phyloP scores from a whole-genome alignment of 37 sponge, comb jelly and placozoan species.

The Dysidea cf. avara region DNA sequence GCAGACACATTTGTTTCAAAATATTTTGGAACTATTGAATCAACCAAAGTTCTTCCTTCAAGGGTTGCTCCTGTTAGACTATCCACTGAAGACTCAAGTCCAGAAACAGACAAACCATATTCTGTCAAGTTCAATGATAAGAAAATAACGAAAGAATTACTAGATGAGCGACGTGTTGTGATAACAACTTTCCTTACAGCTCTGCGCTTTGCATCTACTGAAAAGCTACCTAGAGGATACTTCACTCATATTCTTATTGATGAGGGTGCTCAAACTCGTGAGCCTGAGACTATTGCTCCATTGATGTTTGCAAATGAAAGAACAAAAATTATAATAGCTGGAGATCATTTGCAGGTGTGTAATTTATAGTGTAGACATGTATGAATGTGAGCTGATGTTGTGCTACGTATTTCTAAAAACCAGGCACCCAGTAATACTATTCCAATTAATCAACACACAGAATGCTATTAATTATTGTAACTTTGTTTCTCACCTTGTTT shows the following conservation, averaged over 20 bases:
- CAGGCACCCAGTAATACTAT: too few species aligned
- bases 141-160: too few species aligned
- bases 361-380: not conserved
- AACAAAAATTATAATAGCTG: slow-evolving; percentile 62
- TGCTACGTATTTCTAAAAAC: not conserved
- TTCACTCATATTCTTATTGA: slow-evolving; percentile 72
- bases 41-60: not conserved
- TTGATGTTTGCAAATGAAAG: slow-evolving; percentile 25
- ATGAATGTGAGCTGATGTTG: not conserved
- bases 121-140: not conserved
- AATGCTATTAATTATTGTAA: too few species aligned
- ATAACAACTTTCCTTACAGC: slow-evolving; percentile 50
- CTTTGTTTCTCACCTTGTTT: too few species aligned
- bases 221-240: slow-evolving; percentile 14
- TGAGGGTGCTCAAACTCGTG: slow-evolving; percentile 62
- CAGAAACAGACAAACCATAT: slow-evolving; percentile 9
- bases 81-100: not conserved
- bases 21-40: slow-evolving; percentile 40
- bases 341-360: slow-evolving; percentile 60
- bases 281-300: slow-evolving; percentile 57
- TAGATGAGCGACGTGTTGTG: slow-evolving; percentile 5
- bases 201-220: too few species aligned
- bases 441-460: too few species aligned
- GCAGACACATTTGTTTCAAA: slow-evolving; percentile 42
- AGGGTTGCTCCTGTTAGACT: not conserved